Base-by-base conservation (phyloP, 2,797 vertebrate genomes). In the Darevskia mixta region DNA sequence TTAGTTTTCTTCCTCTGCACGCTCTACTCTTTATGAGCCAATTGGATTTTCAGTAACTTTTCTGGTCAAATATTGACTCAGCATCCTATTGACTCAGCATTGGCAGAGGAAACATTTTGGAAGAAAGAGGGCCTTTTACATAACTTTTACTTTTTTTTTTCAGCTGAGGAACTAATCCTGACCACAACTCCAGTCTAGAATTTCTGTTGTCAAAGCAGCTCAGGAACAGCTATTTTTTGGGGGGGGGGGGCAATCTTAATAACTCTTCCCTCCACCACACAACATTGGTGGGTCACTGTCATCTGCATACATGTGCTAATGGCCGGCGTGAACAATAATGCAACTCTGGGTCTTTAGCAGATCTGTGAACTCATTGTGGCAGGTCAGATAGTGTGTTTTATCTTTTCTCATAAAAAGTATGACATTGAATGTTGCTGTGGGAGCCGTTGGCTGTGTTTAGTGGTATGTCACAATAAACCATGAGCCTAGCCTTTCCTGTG, bases 51-150 rank as follows among this genome's bases (percentile, higher is more conserved):
- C 55, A 80, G 67, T 84, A 83, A 27, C 38, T 29, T 91, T 86
- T 88, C 64, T 10, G 0, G 88, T 94, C 92, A 91, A 93, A 95
- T 93, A 93, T 90, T 93, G 93, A 58, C 89, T 88, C 5, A 3
- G 29, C 55, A 61, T 92, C 18, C 64, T 23, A 67, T 90, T 94
- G 93, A 58, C 89, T 89, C 7, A 3, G 32, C 61, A 61, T 91
- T 93, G 87, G 83, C 0, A 0, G 89, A 90, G 82, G 78, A 82
- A 94, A 86, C 71, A 38, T 89, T 93, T 35, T 93, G 87, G 67
- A 91, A 91, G 43, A 20, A 92, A 82, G 86, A 93, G 64, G 77
- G 86, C 18, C 89, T 5, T 71, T 5, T 29, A 77, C 83, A 90
- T 58, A 82, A 90, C 4, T 6, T 83, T 69, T 82, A 79, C 77